phyloP scores from a whole-genome alignment of 1,140 invertebrate species.

The Heliconius congener region DNA sequence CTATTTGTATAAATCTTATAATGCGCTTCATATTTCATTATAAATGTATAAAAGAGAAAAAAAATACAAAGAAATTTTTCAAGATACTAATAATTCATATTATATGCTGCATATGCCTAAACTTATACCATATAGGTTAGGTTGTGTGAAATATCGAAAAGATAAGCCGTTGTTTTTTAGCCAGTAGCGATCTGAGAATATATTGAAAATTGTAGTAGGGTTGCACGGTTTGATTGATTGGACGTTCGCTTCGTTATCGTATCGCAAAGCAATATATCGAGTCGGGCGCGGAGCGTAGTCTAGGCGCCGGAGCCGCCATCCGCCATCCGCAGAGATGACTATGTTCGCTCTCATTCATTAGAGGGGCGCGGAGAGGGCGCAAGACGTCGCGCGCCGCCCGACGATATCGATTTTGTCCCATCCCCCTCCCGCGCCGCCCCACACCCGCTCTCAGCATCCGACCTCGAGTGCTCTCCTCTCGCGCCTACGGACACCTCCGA shows the following conservation, averaged over 20 bases:
- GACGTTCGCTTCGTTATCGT: conserved; percentile 58
- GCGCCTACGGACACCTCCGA: conserved; percentile 73
- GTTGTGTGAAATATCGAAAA: conserved; percentile 1
- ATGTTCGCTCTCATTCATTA: conserved; percentile 79
- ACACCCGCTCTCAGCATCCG: conserved; percentile 74
- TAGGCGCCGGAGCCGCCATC: conserved; percentile 58
- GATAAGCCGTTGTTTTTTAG: conserved; percentile 10
- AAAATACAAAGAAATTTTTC: background rate
- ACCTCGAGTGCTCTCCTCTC: conserved; percentile 78
- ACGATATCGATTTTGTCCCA: conserved; percentile 79
- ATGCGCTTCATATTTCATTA: background rate
- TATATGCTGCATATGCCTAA: background rate
- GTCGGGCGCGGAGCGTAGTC: conserved; percentile 49
- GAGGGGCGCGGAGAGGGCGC: conserved; percentile 63
- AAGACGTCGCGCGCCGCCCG: conserved; percentile 76
- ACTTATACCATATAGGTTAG: background rate
- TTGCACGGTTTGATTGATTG: conserved; percentile 52
- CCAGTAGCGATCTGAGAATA: conserved; percentile 21
- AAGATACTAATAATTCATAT: background rate
- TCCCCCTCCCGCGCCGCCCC: conserved; percentile 63
- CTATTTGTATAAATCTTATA: conserved; percentile 6
- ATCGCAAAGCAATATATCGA: conserved; percentile 54
- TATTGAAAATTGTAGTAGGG: conserved; percentile 41
- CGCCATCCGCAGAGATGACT: conserved; percentile 77
- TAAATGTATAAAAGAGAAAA: background rate